Evolutionary conservation across 2,113 vertebrate genomes (phyloP).

Genomic region (Lampris megalopsis): DNA sequence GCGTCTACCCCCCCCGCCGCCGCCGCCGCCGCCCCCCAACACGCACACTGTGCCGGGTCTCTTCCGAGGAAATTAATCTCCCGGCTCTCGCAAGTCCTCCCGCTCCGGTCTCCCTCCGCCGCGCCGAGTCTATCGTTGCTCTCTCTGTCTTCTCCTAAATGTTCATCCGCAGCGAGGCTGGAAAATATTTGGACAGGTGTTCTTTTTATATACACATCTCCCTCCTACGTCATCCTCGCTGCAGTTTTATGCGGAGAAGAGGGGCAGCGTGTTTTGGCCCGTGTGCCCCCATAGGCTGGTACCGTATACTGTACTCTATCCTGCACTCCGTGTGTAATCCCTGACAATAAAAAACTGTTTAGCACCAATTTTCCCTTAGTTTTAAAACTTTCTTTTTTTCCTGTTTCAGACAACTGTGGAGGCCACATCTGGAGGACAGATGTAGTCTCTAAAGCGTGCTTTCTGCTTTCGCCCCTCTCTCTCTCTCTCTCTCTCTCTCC

Average conservation of each 20-base stretch:
- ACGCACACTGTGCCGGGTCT: too few relatives aligned
- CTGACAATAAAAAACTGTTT: constrained; percentile 84
- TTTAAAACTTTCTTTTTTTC: constrained; percentile 68
- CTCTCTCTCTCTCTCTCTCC: constrained; percentile 24
- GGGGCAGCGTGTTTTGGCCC: constrained; percentile 38
- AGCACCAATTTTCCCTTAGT: constrained; percentile 83
- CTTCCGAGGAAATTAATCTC: constrained; percentile 16
- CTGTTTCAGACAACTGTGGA: constrained; percentile 78
- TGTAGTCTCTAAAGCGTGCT: constrained; percentile 75
- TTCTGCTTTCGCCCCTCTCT: constrained; percentile 67
- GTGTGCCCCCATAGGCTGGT: constrained; percentile 16
- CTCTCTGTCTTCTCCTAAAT: constrained; percentile 45
- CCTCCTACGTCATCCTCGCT: constrained; percentile 47
- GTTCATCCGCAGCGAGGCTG: constrained; percentile 64
- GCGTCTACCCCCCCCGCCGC: too few relatives aligned
- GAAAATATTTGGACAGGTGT: constrained; percentile 86
- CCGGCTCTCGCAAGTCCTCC: constrained; percentile 40
- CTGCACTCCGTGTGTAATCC: constrained; percentile 74
- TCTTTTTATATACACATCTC: constrained; percentile 72
- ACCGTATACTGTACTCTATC: constrained; percentile 47
- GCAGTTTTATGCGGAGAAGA: constrained; percentile 42
- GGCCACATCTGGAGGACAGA: constrained; percentile 86
- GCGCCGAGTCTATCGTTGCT: constrained; percentile 51
- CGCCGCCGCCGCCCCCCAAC: too few relatives aligned
- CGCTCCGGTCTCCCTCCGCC: constrained; percentile 46